These are phyloP conservation scores for Propithecus deckenii DNA, from an alignment of 2,797 vertebrate species.

Conservation along the genomic window DNA sequence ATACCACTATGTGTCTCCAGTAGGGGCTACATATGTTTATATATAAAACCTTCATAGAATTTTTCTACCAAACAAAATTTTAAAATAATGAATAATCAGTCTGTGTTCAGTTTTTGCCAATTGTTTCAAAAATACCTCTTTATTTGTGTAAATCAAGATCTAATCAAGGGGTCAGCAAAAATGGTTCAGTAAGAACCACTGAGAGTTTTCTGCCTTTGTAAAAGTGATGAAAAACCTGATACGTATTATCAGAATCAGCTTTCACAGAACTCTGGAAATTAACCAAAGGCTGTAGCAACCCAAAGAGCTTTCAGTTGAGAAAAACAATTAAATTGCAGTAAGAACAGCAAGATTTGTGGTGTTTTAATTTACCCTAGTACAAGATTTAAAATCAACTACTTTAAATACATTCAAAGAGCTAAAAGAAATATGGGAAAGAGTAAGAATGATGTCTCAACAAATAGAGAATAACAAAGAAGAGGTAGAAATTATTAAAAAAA, in stretches of 20 bases:
- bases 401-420: not conserved
- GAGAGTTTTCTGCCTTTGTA: not conserved
- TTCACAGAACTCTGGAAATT: not conserved
- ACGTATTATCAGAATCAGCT: not conserved
- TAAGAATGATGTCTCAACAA: not conserved
- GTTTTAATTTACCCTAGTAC: not conserved
- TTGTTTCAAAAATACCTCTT: not conserved
- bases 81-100: not conserved
- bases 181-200: not conserved
- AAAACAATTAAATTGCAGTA: not conserved
- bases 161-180: not conserved
- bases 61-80: not conserved
- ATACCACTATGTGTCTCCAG: not conserved
- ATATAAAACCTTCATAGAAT: not conserved
- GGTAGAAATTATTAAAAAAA: not conserved
- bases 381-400: not conserved
- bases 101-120: not conserved
- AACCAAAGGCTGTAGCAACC: not conserved
- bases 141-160: not conserved
- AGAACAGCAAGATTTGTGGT: not conserved
- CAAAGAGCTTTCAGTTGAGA: not conserved
- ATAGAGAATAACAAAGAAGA: not conserved
- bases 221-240: not conserved
- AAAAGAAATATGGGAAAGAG: not conserved
- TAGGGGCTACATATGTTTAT: fast-evolving